Evolutionary conservation across 2,797 vertebrate genomes (phyloP), one percentile per base, ranked within the genome.

Genomic region (Peromyscus aztecus): DNA sequence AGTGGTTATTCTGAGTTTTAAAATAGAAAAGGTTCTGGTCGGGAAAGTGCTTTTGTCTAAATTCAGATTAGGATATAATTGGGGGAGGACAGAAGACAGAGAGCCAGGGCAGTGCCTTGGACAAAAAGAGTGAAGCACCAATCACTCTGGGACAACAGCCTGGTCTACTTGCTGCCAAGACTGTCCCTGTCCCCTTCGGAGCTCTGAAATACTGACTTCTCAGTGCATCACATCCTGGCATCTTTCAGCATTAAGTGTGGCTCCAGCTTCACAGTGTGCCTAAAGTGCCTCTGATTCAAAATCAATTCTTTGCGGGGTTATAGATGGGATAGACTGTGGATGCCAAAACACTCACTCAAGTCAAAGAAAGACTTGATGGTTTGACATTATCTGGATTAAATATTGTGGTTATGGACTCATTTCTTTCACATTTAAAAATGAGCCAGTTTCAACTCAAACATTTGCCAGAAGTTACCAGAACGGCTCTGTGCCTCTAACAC

Each of bases 191-290:
- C 69, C 61, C 88, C 31, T 19, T 93, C 37, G 61, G 61, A 71
- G 69, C 16, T 95, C 59, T 94, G 16, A 78, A 93, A 89, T 63
- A 43, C 46, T 34, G 76, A 24, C n/a, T 69, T 59, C 87, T 86
- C 34, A 57, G 73, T 21, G 6, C 8, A 31, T 94, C 75, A 3
- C 71, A 43, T 73, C 37, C 82, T 97, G 94, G 93, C 81, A 61
- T 86, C 90, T 40, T 24, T 9, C 12, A 82, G 69, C 6, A 4
- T 19, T 89, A 93, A 96, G 34, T 49, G 90, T 73, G 97, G 96
- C 89, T 97, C 95, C 92, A 97, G 71, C 92, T 97, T 97, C 94
- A 97, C 83, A 97, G 97, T 97, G 95, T 84, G 94, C 86, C 92
- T 97, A 80, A 98, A 98, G 87, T 90, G 90, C 87, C 67, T 95